Evolutionary conservation across 2,888 invertebrate species (phyloP), one percentile per base, ranked within the genome.

Genomic region (Bembecia ichneumoniformis): DNA sequence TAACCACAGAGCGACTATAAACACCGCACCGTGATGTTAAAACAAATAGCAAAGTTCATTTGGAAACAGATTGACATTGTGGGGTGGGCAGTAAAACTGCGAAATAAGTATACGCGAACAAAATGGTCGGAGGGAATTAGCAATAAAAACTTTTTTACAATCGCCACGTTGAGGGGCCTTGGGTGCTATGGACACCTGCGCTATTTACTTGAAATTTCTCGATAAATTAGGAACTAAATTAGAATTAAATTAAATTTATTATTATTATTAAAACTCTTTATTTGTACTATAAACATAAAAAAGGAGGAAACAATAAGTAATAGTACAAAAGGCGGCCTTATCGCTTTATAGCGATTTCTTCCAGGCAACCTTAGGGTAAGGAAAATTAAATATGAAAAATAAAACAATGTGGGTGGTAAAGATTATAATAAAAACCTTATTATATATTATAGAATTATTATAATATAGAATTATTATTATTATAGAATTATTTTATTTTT

Each of bases 101-200:
- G 61, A 58, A 64, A 57, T 62, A 67, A 69, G 28, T 46, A 28
- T 11, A 46, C 28, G n/a, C n/a, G 20, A 28, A 62, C 64, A 66
- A 61, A 70, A 66, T 56, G 58, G 59, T 63, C 48, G 51, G 49
- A 57, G 61, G 64, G 74, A 77, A 84, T 84, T 81, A 82, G 80
- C 77, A 70, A 78, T 86, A 84, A 84, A 84, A 86, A 84, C 82
- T 83, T 84, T 82, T 58, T 81, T 81, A 82, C 80, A 77, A 71
- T 80, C 75, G 66, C 67, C n/a, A 53, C 61, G 53, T 55, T 55
- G 57, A 51, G 56, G 64, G 64, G 64, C 58, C 15, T 14, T 40
- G 40, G 14, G 13, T 40, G 40, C 40, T 40, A 40, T 11, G 40
- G 11, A 13, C 14, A 14, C 40, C 11, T 40, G 13, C 9, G 9